Evolutionary conservation across 1,140 invertebrate species (phyloP).

Genomic region (Orchesella cincta): DNA sequence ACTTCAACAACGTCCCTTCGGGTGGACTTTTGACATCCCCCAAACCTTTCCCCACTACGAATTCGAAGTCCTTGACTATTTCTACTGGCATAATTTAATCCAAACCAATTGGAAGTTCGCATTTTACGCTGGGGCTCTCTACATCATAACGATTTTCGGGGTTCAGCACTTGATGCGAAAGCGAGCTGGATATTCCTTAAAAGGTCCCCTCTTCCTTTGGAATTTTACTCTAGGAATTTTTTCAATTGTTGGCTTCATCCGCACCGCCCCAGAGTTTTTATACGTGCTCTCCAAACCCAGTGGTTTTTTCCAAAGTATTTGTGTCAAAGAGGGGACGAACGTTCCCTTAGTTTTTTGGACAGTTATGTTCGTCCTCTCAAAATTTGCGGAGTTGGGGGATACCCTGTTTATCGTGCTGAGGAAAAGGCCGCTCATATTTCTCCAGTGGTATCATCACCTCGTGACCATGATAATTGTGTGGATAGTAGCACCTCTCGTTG

Average conservation of each 20-base stretch:
- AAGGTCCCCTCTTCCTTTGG: conserved; percentile 83
- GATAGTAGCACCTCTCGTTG: conserved; percentile 11
- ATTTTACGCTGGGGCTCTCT: conserved; percentile 64
- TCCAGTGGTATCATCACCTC: conserved; percentile 41
- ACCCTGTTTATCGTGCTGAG: conserved; percentile 38
- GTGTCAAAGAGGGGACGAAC: conserved; percentile 57
- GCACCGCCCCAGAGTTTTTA: conserved; percentile 83
- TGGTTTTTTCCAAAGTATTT: conserved; percentile 90
- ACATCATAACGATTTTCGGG: conserved; percentile 90
- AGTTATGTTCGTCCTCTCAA: conserved; percentile 31
- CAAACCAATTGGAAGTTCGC: background rate
- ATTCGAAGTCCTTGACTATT: conserved; percentile 1
- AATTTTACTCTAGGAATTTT: conserved; percentile 89
- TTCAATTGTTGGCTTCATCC: conserved; percentile 84
- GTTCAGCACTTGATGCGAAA: conserved; percentile 89
- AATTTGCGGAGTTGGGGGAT: conserved; percentile 39
- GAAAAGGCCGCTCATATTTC: conserved; percentile 39
- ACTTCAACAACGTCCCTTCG: background rate
- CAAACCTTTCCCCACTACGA: background rate
- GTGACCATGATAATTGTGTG: conserved; percentile 31
- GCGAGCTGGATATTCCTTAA: conserved; percentile 80
- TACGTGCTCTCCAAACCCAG: conserved; percentile 77
- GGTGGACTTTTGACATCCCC: background rate
- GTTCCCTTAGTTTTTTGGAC: conserved; percentile 34
- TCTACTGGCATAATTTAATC: background rate